Conservation (phyloP, 1,140 invertebrate species). For the Hestina assimilis region DNA sequence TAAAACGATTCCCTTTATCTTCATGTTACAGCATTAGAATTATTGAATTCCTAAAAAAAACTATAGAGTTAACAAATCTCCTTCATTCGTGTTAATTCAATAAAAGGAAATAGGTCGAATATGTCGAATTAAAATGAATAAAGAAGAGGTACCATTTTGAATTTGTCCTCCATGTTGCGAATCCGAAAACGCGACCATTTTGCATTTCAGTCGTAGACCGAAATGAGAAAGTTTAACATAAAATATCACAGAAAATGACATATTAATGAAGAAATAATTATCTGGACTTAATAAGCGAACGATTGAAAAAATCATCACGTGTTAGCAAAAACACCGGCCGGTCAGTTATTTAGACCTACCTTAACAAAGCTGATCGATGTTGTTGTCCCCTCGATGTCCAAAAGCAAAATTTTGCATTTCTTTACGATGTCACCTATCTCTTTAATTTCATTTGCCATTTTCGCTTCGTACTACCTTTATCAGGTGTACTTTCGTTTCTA, state of each 20-base stretch:
- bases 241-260: not conserved
- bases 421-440: constrained; percentile 68
- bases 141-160: constrained; percentile 73
- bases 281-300: not conserved
- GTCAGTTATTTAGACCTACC: constrained; percentile 71
- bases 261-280: not conserved
- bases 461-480: constrained; percentile 41
- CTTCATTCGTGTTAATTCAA: not conserved
- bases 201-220: constrained; percentile 33
- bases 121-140: constrained; percentile 6
- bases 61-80: not conserved
- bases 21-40: not conserved
- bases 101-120: not conserved
- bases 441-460: constrained; percentile 69
- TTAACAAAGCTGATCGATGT: constrained; percentile 78
- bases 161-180: constrained; percentile 76
- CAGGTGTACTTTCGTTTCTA: constrained; percentile 48
- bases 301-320: constrained; percentile 41
- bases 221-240: constrained; percentile 18
- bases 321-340: constrained; percentile 74
- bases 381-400: constrained; percentile 76
- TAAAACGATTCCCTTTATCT: not conserved
- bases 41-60: not conserved
- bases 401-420: constrained; percentile 72
- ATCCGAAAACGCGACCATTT: constrained; percentile 67